phyloP scores from a whole-genome alignment of 2,113 vertebrate species.

The Pteropus alecto region DNA sequence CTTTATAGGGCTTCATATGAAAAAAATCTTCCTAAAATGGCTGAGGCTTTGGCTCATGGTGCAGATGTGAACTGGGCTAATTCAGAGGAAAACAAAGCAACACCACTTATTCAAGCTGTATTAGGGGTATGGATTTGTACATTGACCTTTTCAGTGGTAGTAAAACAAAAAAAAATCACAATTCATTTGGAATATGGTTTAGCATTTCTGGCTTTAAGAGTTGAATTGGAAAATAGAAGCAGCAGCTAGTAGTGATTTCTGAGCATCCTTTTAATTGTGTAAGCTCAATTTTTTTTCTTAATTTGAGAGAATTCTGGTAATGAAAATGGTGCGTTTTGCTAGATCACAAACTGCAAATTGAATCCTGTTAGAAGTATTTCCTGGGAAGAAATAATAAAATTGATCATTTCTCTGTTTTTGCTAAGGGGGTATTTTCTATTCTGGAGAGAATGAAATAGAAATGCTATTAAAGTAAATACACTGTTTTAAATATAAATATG shows the following conservation, averaged over 20 bases:
- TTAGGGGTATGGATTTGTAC: slow-evolving; percentile 88
- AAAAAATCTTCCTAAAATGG: slow-evolving; percentile 95
- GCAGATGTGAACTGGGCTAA: slow-evolving; percentile 97
- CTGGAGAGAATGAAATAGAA: not conserved
- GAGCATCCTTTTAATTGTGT: not conserved
- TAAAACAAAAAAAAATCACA: not conserved
- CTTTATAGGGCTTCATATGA: slow-evolving; percentile 93
- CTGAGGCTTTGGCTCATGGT: slow-evolving; percentile 95
- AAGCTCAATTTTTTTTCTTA: not conserved
- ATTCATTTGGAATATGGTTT: not conserved
- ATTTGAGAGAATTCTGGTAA: not conserved
- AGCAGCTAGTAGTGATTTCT: not conserved
- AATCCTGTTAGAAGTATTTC: not conserved
- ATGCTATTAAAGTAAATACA: not conserved
- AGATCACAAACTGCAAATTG: not conserved
- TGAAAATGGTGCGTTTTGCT: slow-evolving; percentile 21
- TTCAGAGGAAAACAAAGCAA: slow-evolving; percentile 89
- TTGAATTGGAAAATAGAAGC: slow-evolving; percentile 2
- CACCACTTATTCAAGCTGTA: slow-evolving; percentile 97
- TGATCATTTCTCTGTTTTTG: not conserved
- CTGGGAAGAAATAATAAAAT: slow-evolving; percentile 19
- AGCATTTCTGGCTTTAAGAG: slow-evolving; percentile 2
- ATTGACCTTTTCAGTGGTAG: not conserved
- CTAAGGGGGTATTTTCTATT: not conserved
- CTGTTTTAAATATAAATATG: slow-evolving; percentile 22